Percentiles rank a stretch among this genome's conserved stretches.
phyloP scores from a whole-genome alignment of 2,888 invertebrate species.

The Thymelicus acteon region DNA sequence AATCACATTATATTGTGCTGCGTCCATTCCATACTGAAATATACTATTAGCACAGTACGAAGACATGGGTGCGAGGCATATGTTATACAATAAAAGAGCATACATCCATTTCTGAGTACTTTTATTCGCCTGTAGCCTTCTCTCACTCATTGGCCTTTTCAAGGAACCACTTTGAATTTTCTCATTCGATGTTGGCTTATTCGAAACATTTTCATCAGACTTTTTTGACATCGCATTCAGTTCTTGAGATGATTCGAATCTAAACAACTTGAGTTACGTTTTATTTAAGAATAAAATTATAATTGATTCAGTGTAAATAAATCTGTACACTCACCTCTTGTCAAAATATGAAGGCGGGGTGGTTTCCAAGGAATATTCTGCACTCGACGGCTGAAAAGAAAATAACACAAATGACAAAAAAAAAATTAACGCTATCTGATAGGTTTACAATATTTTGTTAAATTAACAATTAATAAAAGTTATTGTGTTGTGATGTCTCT shows the following conservation, averaged over 20 bases:
- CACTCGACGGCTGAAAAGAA: constrained; percentile 64
- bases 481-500: too few species aligned
- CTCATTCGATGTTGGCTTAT: constrained; percentile 1
- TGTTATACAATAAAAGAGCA: constrained; percentile 72
- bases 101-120: constrained; percentile 72
- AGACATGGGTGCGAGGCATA: constrained; percentile 76
- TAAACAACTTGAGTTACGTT: constrained; percentile 49
- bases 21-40: constrained; percentile 74
- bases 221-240: constrained; percentile 42
- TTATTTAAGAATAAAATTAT: constrained; percentile 16
- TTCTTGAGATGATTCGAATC: constrained; percentile 66
- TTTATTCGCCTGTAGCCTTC: constrained; percentile 46
- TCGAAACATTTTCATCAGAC: constrained; percentile 16
- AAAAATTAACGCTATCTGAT: background rate
- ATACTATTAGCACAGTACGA: constrained; percentile 71
- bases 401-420: constrained; percentile 22
- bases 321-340: constrained; percentile 60
- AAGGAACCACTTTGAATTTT: constrained; percentile 9
- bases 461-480: too few species aligned
- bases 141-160: constrained; percentile 45
- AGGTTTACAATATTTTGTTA: too few species aligned
- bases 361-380: constrained; percentile 56
- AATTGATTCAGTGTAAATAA: constrained; percentile 12
- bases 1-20: constrained; percentile 71
- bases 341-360: constrained; percentile 70